phyloP scores from a whole-genome alignment of 2,797 vertebrate genomes.

The Cetoscarus ocellatus region DNA sequence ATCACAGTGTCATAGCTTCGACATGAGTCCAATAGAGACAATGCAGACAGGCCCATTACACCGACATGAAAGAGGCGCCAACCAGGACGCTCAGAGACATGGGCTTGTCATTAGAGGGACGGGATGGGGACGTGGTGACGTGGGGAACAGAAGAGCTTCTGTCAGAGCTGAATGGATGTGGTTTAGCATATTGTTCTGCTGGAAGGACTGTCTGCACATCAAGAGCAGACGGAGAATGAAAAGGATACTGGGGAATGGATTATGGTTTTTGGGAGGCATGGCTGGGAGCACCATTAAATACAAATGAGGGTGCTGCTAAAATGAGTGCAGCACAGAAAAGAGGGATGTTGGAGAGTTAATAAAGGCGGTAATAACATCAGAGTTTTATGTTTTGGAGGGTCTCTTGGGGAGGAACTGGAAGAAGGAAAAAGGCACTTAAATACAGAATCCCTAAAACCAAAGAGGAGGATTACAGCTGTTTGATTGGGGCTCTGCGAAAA shows the following conservation, averaged over 20 bases:
- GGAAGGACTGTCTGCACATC: slow-evolving; percentile 30
- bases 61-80: slow-evolving; percentile 43
- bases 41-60: slow-evolving; percentile 51
- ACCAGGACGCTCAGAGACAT: slow-evolving; percentile 19
- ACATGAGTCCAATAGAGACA: slow-evolving; percentile 30
- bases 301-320: background rate
- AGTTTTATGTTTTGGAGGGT: background rate
- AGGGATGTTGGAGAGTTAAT: background rate
- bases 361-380: background rate
- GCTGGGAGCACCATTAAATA: background rate
- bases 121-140: slow-evolving; percentile 35
- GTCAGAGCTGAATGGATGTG: slow-evolving; percentile 33
- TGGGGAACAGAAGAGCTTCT: slow-evolving; percentile 22
- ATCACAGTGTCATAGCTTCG: slow-evolving; percentile 9
- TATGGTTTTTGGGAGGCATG: slow-evolving; percentile 10
- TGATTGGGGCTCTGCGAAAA: no score
- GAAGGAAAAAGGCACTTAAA: no score
- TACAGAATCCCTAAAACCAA: no score
- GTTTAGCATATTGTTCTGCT: slow-evolving; percentile 7
- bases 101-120: slow-evolving; percentile 52
- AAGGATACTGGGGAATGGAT: slow-evolving; percentile 14
- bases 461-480: no score
- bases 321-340: no score
- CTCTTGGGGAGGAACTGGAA: background rate
- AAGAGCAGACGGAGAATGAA: slow-evolving; percentile 13